phyloP scores from a whole-genome alignment of 2,888 invertebrate species.

The Leuctra nigra region DNA sequence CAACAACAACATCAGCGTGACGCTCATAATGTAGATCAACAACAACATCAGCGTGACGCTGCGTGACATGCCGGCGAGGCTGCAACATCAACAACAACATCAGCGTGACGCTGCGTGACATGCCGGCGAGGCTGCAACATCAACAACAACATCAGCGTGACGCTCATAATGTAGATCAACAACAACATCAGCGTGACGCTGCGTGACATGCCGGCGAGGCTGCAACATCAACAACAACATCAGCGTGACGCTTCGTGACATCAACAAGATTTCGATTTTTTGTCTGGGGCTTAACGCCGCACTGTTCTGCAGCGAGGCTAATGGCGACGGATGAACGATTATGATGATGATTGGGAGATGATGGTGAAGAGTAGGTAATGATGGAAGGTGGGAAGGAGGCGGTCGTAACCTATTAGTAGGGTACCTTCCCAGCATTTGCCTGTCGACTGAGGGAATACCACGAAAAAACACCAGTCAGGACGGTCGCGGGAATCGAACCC shows the following conservation, averaged over 20 bases:
- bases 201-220: slow-evolving; percentile 93
- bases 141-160: neutral
- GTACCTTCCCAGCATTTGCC: too few species aligned
- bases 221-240: slow-evolving; percentile 70
- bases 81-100: slow-evolving; percentile 70
- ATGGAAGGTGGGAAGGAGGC: too few species aligned
- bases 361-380: too few species aligned
- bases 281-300: too few species aligned
- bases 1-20: neutral
- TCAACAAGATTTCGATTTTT: too few species aligned
- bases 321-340: too few species aligned
- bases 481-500: too few species aligned
- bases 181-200: slow-evolving; percentile 52
- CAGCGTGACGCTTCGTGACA: slow-evolving; percentile 94
- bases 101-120: slow-evolving; percentile 94
- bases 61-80: slow-evolving; percentile 93
- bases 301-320: too few species aligned
- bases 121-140: slow-evolving; percentile 76
- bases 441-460: too few species aligned
- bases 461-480: too few species aligned
- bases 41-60: slow-evolving; percentile 52
- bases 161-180: neutral
- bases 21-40: neutral
- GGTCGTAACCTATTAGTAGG: too few species aligned
- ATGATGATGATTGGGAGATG: too few species aligned